Percentiles rank a stretch among this genome's conserved stretches.
phyloP scores from a whole-genome alignment of 1,140 invertebrate genomes.

The Thalassaphorura encarpata region DNA sequence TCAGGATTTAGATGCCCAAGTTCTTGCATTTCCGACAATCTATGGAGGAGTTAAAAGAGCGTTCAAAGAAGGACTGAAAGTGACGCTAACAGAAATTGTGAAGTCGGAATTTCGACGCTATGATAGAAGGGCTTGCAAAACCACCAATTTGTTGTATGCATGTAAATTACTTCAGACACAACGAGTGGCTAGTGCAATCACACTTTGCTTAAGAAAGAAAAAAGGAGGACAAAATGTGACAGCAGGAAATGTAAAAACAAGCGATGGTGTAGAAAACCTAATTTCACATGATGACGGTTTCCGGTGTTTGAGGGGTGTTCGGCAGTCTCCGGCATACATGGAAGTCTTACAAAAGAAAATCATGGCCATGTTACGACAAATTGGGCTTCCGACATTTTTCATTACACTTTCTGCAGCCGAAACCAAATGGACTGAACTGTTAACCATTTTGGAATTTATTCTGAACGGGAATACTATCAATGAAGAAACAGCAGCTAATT shows the following conservation, averaged over 20 bases:
- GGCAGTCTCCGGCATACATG: constrained; percentile 32
- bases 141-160: background rate
- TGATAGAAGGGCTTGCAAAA: background rate
- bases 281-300: constrained; percentile 10
- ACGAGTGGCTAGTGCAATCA: too few species aligned
- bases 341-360: constrained; percentile 7
- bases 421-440: constrained; percentile 37
- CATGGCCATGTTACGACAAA: constrained; percentile 38
- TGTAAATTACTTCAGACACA: constrained; percentile 18
- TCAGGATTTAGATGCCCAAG: constrained; percentile 26
- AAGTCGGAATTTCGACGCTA: constrained; percentile 4
- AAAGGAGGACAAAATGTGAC: constrained; percentile 18
- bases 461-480: constrained; percentile 33
- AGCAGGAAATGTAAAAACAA: background rate
- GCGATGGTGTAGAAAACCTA: background rate
- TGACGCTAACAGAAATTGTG: constrained; percentile 12
- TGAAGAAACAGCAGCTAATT: constrained; percentile 17
- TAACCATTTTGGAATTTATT: constrained; percentile 37
- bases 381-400: constrained; percentile 36
- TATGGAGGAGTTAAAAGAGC: constrained; percentile 28
- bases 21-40: constrained; percentile 34
- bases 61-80: constrained; percentile 15
- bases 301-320: constrained; percentile 32
- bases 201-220: constrained; percentile 24
- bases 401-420: constrained; percentile 37